Percentiles rank a stretch among this genome's conserved stretches.
phyloP scores from a whole-genome alignment of 2,888 invertebrate species.

The Zaprionus lineosus region DNA sequence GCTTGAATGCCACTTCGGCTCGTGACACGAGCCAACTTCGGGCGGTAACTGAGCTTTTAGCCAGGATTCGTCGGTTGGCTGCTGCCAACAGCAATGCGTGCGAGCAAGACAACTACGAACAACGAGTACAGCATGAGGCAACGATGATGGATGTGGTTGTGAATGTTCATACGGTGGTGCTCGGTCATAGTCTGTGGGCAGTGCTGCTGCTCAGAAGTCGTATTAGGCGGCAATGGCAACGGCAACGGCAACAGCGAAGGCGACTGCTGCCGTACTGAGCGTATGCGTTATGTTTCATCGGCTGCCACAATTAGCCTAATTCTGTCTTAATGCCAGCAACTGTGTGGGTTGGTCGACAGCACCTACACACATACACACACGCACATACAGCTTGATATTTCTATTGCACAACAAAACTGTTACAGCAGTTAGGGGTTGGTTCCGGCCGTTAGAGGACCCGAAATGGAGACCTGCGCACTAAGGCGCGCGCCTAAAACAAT shows the following conservation, averaged over 20 bases:
- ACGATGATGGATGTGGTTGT: conserved; percentile 50
- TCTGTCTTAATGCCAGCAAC: conserved; percentile 27
- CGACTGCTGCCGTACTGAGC: conserved; percentile 16
- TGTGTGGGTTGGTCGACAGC: conserved; percentile 73
- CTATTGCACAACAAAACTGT: conserved; percentile 58
- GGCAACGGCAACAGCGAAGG: no score
- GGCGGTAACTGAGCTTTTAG: conserved; percentile 46
- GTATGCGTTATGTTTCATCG: conserved; percentile 39
- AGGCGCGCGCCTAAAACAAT: conserved; percentile 58
- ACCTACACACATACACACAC: conserved; percentile 51
- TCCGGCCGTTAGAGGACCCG: conserved; percentile 60
- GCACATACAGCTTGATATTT: conserved; percentile 32
- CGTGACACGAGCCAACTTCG: conserved; percentile 24
- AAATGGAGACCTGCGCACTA: conserved; percentile 72
- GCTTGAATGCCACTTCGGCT: conserved; percentile 13
- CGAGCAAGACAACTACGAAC: conserved; percentile 46
- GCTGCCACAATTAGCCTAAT: conserved; percentile 66
- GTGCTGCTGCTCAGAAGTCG: conserved; percentile 17
- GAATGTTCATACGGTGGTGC: neutral
- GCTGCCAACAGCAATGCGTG: conserved; percentile 35
- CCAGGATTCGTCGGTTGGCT: conserved; percentile 74
- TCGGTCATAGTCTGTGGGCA: neutral
- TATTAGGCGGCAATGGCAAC: conserved; percentile 30
- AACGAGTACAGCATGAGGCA: conserved; percentile 19
- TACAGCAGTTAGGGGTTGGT: conserved; percentile 71